A percentile compares a stretch with the other conserved stretches of the same genome.
These are phyloP conservation scores for Gymnocephalus cernua DNA, from an alignment of 2,113 vertebrate species.

Conservation along the genomic window DNA sequence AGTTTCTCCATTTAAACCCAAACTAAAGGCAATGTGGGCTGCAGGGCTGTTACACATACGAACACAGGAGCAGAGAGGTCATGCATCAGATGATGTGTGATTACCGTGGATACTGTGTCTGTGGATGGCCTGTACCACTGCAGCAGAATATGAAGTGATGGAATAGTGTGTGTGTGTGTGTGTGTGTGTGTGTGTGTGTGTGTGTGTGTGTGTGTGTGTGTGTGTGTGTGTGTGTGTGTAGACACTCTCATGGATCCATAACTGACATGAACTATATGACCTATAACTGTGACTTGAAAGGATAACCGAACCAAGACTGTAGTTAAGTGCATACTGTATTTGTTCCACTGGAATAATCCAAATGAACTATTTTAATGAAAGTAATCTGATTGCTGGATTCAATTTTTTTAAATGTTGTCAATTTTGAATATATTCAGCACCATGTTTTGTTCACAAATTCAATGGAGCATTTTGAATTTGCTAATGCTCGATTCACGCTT, in stretches of 20 bases:
- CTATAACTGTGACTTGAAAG: slow-evolving; percentile 9
- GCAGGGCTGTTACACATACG: slow-evolving; percentile 31
- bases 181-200: no score
- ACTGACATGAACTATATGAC: slow-evolving; percentile 11
- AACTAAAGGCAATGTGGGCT: slow-evolving; percentile 12
- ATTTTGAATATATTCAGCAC: neutral
- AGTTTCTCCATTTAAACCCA: slow-evolving; percentile 2
- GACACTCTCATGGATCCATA: slow-evolving; percentile 16
- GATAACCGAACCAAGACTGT: neutral
- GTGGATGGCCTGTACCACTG: slow-evolving; percentile 6
- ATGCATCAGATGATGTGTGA: slow-evolving; percentile 46
- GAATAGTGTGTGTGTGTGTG: no score
- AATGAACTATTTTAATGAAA: neutral
- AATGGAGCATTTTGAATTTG: neutral
- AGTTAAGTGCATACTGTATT: neutral
- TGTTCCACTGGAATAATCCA: neutral
- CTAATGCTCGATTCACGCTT: neutral
- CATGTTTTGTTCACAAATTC: neutral
- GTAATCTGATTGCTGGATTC: neutral
- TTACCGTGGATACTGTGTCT: neutral
- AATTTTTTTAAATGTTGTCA: neutral
- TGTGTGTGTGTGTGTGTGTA: slow-evolving; percentile 28
- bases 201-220: no score
- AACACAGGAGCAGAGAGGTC: slow-evolving; percentile 36
- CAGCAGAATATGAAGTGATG: slow-evolving; percentile 33